Conservation (phyloP, 2,797 vertebrate genomes). For the Anabas testudineus region DNA sequence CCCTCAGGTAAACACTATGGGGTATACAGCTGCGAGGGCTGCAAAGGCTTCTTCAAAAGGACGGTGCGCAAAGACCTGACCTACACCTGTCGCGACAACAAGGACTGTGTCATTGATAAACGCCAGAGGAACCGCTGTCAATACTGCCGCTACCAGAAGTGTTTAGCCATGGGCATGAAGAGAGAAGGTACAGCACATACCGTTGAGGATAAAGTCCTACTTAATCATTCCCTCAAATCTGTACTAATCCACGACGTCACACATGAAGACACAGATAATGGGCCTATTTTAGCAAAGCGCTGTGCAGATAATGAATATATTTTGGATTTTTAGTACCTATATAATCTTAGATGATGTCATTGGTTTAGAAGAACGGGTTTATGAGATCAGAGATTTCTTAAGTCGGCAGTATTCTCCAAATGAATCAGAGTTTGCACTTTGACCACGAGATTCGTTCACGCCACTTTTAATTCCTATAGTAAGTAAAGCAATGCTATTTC, state of each 20-base stretch:
- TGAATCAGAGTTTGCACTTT: conserved; percentile 6
- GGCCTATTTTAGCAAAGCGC: conserved; percentile 2
- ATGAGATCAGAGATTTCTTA: neutral
- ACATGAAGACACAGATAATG: conserved; percentile 3
- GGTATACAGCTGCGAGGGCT: conserved; percentile 98
- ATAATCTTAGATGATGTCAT: neutral
- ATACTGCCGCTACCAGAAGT: conserved; percentile 99
- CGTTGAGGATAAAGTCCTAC: conserved; percentile 81
- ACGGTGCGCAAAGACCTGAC: conserved; percentile 97
- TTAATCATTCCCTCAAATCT: conserved; percentile 48
- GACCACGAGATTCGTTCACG: neutral
- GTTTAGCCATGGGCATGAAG: conserved; percentile 99
- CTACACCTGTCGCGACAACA: conserved; percentile 97
- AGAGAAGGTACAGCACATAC: conserved; percentile 94
- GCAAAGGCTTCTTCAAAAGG: conserved; percentile 98
- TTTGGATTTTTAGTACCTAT: neutral
- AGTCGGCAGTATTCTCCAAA: conserved; percentile 2
- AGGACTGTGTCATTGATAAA: conserved; percentile 97
- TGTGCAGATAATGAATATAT: conserved; percentile 2
- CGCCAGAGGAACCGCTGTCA: conserved; percentile 98
- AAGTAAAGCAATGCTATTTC: no score
- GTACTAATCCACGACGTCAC: conserved; percentile 31
- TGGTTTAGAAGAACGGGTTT: neutral
- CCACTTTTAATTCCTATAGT: no score
- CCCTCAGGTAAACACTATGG: conserved; percentile 96